A percentile compares a stretch with the other conserved stretches of the same genome.
phyloP scores from a whole-genome alignment of 2,797 vertebrate species.

The Natrix natrix region DNA sequence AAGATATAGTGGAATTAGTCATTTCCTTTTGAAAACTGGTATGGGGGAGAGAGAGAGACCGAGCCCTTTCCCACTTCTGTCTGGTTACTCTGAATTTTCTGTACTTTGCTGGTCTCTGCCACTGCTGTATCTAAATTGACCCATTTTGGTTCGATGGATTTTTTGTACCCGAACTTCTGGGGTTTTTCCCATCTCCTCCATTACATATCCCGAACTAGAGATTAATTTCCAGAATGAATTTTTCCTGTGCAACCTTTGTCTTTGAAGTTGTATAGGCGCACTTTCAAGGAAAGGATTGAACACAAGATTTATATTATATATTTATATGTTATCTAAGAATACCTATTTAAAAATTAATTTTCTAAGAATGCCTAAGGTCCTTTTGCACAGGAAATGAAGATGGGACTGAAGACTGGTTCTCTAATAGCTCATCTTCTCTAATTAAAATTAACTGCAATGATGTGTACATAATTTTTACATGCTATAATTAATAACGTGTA shows the following conservation, averaged over 20 bases:
- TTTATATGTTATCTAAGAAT: neutral
- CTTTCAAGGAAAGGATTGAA: neutral
- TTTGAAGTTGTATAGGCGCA: neutral
- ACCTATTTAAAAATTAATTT: neutral
- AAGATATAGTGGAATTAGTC: neutral
- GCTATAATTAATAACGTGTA: neutral
- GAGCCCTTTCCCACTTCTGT: neutral
- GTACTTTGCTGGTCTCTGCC: neutral
- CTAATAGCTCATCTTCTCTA: neutral
- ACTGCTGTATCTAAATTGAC: neutral
- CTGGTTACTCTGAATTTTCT: neutral
- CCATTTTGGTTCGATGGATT: neutral
- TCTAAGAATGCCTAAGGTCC: neutral
- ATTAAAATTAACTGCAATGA: neutral
- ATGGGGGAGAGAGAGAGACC: neutral
- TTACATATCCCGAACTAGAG: neutral
- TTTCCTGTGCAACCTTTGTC: neutral
- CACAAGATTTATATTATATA: neutral
- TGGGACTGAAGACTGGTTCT: neutral
- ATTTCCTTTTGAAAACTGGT: neutral
- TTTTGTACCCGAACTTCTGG: neutral
- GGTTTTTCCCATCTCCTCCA: neutral
- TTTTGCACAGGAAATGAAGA: neutral
- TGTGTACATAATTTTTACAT: neutral
- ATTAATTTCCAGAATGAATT: neutral